Evolutionary conservation across 2,797 vertebrate genomes (phyloP).

Genomic region (Harpagifer antarcticus): DNA sequence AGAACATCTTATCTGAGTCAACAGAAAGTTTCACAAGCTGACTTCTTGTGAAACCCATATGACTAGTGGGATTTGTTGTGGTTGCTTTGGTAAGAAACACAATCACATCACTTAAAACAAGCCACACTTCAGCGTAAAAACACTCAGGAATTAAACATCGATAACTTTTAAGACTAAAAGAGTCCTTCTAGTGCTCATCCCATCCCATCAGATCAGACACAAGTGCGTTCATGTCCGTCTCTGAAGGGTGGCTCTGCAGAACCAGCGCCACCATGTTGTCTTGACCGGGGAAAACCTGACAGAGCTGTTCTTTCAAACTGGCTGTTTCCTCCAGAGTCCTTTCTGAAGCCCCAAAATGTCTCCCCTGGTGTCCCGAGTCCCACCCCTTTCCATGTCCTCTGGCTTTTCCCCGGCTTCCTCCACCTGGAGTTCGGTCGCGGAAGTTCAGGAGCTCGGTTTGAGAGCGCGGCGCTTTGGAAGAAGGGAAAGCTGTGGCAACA

Average conservation of each 20-base stretch:
- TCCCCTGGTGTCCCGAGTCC: constrained; percentile 11
- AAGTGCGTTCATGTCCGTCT: constrained; percentile 86
- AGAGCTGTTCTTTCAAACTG: constrained; percentile 80
- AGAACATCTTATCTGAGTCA: not conserved
- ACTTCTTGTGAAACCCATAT: not conserved
- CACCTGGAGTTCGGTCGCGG: constrained; percentile 65
- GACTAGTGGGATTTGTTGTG: not conserved
- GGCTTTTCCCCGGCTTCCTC: constrained; percentile 2
- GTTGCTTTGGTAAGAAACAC: not conserved
- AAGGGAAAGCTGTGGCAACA: constrained; percentile 30
- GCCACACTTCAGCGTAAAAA: not conserved
- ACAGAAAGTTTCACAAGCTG: not conserved
- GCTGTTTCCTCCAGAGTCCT: constrained; percentile 79
- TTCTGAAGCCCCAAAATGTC: not conserved
- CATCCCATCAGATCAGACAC: constrained; percentile 86
- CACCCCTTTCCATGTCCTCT: constrained; percentile 7
- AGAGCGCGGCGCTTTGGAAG: constrained; percentile 40
- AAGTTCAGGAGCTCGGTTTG: constrained; percentile 77
- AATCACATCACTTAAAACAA: not conserved
- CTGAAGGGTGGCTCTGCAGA: constrained; percentile 83
- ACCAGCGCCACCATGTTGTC: constrained; percentile 87
- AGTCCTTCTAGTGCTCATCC: constrained; percentile 62
- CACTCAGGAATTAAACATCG: not conserved
- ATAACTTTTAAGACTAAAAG: not conserved
- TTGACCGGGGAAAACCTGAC: constrained; percentile 87